A percentile compares a stretch with the other conserved stretches of the same genome.
Conservation (phyloP, 2,888 invertebrate species). For the Drosophila histrio region DNA sequence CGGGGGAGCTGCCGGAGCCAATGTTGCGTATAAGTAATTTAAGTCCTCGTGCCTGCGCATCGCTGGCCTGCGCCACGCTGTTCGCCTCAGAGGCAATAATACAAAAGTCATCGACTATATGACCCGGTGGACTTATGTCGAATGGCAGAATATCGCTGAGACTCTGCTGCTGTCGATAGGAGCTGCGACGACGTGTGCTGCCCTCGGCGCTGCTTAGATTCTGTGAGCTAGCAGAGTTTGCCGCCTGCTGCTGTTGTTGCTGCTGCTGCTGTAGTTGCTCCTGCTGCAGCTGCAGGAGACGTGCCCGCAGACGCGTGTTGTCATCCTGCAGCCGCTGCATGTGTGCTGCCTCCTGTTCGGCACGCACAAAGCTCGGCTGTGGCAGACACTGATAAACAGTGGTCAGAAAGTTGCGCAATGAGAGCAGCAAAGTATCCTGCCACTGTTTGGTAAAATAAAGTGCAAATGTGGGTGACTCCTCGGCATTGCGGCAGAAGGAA, state of each 20-base stretch:
- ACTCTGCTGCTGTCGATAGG: constrained; percentile 85
- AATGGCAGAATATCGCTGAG: constrained; percentile 87
- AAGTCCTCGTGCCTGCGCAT: constrained; percentile 90
- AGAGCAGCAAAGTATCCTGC: constrained; percentile 96
- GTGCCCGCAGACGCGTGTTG: constrained; percentile 88
- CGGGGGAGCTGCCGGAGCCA: constrained; percentile 91
- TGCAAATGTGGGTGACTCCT: constrained; percentile 94
- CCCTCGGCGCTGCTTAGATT: constrained; percentile 50
- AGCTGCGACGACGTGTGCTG: constrained; percentile 70
- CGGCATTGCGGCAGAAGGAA: constrained; percentile 95
- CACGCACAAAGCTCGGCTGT: constrained; percentile 92
- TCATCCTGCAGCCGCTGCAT: constrained; percentile 93
- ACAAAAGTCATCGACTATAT: constrained; percentile 95
- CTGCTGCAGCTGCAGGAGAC: constrained; percentile 75
- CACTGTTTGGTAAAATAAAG: constrained; percentile 96
- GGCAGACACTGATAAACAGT: constrained; percentile 95
- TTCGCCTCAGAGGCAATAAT: constrained; percentile 92
- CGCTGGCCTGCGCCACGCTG: constrained; percentile 81
- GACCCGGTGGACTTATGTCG: constrained; percentile 89
- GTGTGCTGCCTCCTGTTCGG: constrained; percentile 92
- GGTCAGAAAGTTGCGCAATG: constrained; percentile 96
- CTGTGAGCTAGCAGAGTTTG: constrained; percentile 50
- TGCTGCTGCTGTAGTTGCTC: constrained; percentile 72
- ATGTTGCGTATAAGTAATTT: constrained; percentile 92
- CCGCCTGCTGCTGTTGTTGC: constrained; percentile 46